Evolutionary conservation across 2,888 invertebrate species (phyloP).

Genomic region (Hypena proboscidalis): DNA sequence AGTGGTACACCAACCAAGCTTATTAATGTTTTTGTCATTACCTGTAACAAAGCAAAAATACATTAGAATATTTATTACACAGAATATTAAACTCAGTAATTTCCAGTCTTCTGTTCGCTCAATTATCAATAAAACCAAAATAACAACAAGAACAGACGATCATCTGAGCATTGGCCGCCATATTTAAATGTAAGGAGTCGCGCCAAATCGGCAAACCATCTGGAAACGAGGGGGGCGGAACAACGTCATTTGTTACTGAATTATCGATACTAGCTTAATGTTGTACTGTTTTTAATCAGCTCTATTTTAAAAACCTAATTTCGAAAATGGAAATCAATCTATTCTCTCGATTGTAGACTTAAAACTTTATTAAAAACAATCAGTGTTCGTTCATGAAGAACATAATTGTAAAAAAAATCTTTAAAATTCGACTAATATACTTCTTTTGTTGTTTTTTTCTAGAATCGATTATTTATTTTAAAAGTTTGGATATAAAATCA

Average conservation of each 20-base stretch:
- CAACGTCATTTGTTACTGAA: slow-evolving; percentile 60
- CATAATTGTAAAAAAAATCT: too few species aligned
- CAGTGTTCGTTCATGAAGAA: too few species aligned
- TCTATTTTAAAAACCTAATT: neutral
- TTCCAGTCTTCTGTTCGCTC: slow-evolving; percentile 11
- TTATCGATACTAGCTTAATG: slow-evolving; percentile 50
- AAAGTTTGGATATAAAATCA: too few species aligned
- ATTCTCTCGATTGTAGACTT: too few species aligned
- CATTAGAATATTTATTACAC: slow-evolving; percentile 8
- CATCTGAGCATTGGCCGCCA: slow-evolving; percentile 52
- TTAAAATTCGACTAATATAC: too few species aligned
- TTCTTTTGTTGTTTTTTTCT: too few species aligned
- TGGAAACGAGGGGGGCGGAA: slow-evolving; percentile 62
- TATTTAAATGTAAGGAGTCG: slow-evolving; percentile 62
- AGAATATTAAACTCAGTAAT: too few species aligned
- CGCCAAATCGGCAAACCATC: slow-evolving; percentile 63
- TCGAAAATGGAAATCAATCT: too few species aligned
- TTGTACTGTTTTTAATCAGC: slow-evolving; percentile 7
- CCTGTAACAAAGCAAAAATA: slow-evolving; percentile 57
- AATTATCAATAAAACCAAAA: slow-evolving; percentile 27
- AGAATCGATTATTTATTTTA: too few species aligned
- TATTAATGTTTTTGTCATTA: slow-evolving; percentile 39
- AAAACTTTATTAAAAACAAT: too few species aligned
- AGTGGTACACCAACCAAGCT: too few species aligned
- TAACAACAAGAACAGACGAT: slow-evolving; percentile 30